These are phyloP conservation scores for Acrobasis consociella DNA, from an alignment of 2,888 invertebrate species.

Conservation along the genomic window DNA sequence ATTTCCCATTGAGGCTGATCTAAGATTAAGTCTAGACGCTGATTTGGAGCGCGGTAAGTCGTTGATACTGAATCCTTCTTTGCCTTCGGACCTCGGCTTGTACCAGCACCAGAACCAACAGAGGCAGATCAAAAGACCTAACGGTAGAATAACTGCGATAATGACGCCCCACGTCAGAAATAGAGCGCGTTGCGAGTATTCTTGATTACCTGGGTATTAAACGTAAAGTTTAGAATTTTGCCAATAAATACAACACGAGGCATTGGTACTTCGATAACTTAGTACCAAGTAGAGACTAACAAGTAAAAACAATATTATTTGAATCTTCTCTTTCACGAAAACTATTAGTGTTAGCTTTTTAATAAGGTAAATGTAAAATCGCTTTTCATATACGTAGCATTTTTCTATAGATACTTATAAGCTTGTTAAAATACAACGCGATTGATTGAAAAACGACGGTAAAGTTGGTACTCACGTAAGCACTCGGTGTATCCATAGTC, in stretches of 20 bases:
- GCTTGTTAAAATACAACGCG: too few relatives aligned
- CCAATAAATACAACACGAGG: too few relatives aligned
- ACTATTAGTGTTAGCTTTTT: too few relatives aligned
- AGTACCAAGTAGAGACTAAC: too few relatives aligned
- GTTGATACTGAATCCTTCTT: conserved; percentile 80
- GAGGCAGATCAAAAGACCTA: conserved; percentile 84
- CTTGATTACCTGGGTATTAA: conserved; percentile 83
- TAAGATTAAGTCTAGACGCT: conserved; percentile 82
- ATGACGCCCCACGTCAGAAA: conserved; percentile 89
- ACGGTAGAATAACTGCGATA: conserved; percentile 87
- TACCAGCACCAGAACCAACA: conserved; percentile 85
- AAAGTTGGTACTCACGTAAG: conserved; percentile 87
- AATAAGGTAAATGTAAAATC: too few relatives aligned
- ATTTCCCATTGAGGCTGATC: conserved; percentile 79
- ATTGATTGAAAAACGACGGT: neutral
- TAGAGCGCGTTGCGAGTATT: conserved; percentile 87
- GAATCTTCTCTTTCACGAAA: too few relatives aligned
- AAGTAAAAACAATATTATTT: too few relatives aligned
- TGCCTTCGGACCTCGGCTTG: conserved; percentile 83
- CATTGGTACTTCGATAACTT: too few relatives aligned
- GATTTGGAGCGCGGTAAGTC: conserved; percentile 82
- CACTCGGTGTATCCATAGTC: conserved; percentile 94
- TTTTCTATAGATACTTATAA: too few relatives aligned
- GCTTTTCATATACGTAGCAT: too few relatives aligned
- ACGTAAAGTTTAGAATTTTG: conserved; percentile 31